A percentile compares a stretch with the other conserved stretches of the same genome.
phyloP scores from a whole-genome alignment of 2,888 invertebrate genomes.

The Alitta virens region DNA sequence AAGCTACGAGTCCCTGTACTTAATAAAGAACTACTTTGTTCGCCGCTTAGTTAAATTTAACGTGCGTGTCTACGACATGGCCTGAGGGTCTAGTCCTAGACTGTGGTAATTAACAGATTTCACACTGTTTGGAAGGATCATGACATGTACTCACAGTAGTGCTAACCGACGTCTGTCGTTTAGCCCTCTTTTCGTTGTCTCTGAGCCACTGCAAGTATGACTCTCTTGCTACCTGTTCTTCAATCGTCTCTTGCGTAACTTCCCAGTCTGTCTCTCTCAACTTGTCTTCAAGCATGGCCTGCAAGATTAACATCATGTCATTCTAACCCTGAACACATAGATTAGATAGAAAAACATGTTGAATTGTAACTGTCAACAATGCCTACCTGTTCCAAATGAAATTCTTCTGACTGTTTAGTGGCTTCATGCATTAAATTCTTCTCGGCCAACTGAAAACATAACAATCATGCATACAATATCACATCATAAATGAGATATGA shows the following conservation, averaged over 20 bases:
- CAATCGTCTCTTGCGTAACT: constrained; percentile 85
- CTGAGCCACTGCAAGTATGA: constrained; percentile 78
- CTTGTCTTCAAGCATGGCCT: constrained; percentile 89
- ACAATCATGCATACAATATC: not conserved
- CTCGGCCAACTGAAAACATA: constrained; percentile 63
- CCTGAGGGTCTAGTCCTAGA: too few relatives aligned
- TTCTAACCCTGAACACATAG: too few relatives aligned
- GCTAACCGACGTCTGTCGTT: constrained; percentile 34
- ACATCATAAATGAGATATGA: too few relatives aligned
- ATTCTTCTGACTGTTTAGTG: constrained; percentile 73
- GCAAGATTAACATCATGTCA: constrained; percentile 12
- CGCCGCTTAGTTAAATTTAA: too few relatives aligned
- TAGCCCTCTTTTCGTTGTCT: constrained; percentile 49
- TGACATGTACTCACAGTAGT: too few relatives aligned
- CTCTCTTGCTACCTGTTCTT: constrained; percentile 82
- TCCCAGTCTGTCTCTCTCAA: constrained; percentile 87
- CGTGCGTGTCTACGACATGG: too few relatives aligned
- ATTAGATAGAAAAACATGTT: too few relatives aligned
- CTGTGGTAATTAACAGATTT: not conserved
- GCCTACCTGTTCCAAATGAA: constrained; percentile 73
- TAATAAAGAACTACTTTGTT: too few relatives aligned
- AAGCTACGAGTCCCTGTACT: too few relatives aligned
- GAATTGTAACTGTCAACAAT: too few relatives aligned
- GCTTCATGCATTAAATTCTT: constrained; percentile 73
- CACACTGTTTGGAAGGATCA: too few relatives aligned